Evolutionary conservation across 2,113 vertebrate genomes (phyloP).

Genomic region (Butastur rufipennis): DNA sequence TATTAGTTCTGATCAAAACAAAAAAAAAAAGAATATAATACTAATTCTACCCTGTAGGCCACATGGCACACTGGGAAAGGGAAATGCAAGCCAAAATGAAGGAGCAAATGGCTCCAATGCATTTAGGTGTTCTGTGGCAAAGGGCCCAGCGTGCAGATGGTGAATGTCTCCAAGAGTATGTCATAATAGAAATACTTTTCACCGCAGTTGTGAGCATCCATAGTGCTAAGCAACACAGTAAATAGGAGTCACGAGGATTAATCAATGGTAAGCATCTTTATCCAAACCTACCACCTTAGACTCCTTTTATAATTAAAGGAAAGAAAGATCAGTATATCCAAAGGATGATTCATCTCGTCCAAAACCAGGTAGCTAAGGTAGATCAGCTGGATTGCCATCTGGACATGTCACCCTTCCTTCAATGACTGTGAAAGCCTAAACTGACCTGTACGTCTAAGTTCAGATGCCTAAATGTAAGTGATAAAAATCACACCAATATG

Average conservation of each 20-base stretch:
- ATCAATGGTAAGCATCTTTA: not conserved
- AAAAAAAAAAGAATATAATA: not conserved
- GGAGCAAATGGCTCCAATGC: not conserved
- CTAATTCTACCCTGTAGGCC: not conserved
- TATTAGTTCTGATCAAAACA: conserved; percentile 21
- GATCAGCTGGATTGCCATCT: not conserved
- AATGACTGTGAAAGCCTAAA: not conserved
- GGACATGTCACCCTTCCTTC: not conserved
- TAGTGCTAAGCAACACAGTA: not conserved
- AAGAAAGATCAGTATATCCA: not conserved
- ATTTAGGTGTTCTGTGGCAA: not conserved
- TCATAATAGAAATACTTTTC: not conserved
- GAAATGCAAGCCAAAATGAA: not conserved
- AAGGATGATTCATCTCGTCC: not conserved
- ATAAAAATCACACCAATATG: conserved; percentile 3
- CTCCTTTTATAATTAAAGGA: not conserved
- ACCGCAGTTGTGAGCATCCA: not conserved
- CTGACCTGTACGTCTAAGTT: not conserved
- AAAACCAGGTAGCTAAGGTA: not conserved
- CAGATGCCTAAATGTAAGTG: not conserved
- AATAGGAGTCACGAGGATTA: accelerated
- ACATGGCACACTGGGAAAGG: not conserved
- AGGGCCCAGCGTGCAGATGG: not conserved
- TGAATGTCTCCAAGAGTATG: not conserved
- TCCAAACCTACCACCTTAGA: not conserved